phyloP scores from a whole-genome alignment of 2,113 vertebrate species.

The Oryzias woworae region DNA sequence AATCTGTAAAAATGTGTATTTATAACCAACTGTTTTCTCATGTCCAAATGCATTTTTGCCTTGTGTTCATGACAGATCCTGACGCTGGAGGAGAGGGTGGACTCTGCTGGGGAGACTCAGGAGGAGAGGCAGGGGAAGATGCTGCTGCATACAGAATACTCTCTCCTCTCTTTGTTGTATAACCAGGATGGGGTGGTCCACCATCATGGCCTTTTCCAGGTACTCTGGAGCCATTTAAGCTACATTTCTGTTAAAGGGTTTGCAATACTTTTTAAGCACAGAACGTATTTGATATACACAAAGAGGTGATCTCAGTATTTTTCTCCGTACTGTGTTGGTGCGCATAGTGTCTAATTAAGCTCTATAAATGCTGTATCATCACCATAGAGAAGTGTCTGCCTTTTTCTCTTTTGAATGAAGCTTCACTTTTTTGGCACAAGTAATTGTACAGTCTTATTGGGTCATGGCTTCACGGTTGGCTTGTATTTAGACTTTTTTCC shows the following conservation, averaged over 20 bases:
- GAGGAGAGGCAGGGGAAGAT: conserved; percentile 99
- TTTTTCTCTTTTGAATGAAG: conserved; percentile 17
- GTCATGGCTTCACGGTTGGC: conserved; percentile 4
- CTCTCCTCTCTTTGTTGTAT: conserved; percentile 93
- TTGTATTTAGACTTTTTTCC: conserved; percentile 24
- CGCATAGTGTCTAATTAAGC: conserved; percentile 8
- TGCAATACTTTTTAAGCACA: background rate
- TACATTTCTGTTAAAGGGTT: background rate
- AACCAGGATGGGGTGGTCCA: conserved; percentile 97
- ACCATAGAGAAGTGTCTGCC: conserved; percentile 8
- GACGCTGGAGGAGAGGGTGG: conserved; percentile 91
- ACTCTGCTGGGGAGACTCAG: conserved; percentile 90
- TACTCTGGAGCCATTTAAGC: conserved; percentile 44
- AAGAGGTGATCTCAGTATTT: background rate
- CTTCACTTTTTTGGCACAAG: conserved; percentile 7
- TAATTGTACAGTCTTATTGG: conserved; percentile 5
- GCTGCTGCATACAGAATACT: conserved; percentile 97
- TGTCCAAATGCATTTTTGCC: background rate
- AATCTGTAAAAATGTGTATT: background rate
- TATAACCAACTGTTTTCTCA: conserved; percentile 35
- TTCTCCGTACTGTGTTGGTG: conserved; percentile 1
- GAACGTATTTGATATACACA: background rate
- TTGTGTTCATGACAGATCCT: conserved; percentile 82
- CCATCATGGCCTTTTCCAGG: conserved; percentile 98
- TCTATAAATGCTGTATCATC: conserved; percentile 7